Evolutionary conservation across 2,888 invertebrate species (phyloP), one percentile per base, ranked within the genome.

Genomic region (Hirtodrosophila duncani): DNA sequence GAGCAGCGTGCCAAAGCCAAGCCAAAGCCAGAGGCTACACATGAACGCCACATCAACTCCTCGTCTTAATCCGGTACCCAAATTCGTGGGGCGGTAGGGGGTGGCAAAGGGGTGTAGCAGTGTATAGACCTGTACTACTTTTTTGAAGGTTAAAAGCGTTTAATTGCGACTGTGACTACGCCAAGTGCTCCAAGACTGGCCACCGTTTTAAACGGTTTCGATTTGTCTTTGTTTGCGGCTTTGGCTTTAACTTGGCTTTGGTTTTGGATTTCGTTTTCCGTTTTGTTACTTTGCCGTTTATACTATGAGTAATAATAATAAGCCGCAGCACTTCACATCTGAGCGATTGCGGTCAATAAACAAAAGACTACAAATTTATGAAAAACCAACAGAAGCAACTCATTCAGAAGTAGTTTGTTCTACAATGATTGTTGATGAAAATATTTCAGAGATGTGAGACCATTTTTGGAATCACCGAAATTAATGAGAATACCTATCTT

Each of bases 311-410:
- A 63, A 62, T 53, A 46, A 34, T 48, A 48, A 30, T 46, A 36
- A 17, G 30, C 36, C 39, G 26, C 30, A 63, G 56, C 48, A 68
- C 63, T 81, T 80, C 74, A 81, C 81, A 81, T 80, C 71, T 65
- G 65, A 81, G 72, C 74, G 80, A 81, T 80, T 74, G 75, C 81
- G 81, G 83, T 81, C 80, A 80, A 69, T 81, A 69, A 59, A 46
- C 45, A 59, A 56, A 16, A 43, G 21, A 49, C 30, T 11, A 20
- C 21, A 31, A 24, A 26, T 29, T 26, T 33, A 45, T n/a, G 3
- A 17, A 33, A 31, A 8, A 42, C 24, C 21, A 51, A 38, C 17
- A 45, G 21, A 18, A 10, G 34, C n/a, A 10, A 26, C 11, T 31
- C n/a, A n/a, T n/a, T n/a, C n/a, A n/a, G n/a, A n/a, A n/a, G n/a